phyloP scores from a whole-genome alignment of 1,140 invertebrate genomes.

The Zaprionus gabonicus region DNA sequence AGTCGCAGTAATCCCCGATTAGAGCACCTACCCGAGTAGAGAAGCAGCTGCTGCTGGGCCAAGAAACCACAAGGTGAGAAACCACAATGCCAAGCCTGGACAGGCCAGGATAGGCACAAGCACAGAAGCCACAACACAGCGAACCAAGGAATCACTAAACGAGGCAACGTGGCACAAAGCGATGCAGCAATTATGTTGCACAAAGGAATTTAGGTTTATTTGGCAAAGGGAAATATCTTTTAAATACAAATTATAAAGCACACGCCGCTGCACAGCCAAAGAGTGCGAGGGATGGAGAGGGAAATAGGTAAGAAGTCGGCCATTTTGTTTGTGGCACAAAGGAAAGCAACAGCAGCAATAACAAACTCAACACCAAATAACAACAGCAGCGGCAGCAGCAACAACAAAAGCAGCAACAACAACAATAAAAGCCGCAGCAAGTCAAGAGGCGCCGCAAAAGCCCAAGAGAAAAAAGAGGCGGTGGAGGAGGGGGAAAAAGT shows the following conservation, averaged over 20 bases:
- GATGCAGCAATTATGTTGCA: conserved; percentile 72
- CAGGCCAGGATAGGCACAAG: not conserved
- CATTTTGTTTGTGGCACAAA: conserved; percentile 80
- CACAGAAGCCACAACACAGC: not conserved
- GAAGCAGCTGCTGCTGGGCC: conserved; percentile 28
- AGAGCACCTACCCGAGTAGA: conserved; percentile 62
- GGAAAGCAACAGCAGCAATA: conserved; percentile 63
- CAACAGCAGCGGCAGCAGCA: conserved; percentile 30
- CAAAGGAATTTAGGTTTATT: conserved; percentile 67
- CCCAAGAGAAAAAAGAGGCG: conserved; percentile 28
- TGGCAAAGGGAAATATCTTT: conserved; percentile 60
- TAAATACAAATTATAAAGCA: conserved; percentile 82
- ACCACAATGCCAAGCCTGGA: conserved; percentile 6
- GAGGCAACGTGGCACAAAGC: conserved; percentile 49
- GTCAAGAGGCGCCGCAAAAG: conserved; percentile 70
- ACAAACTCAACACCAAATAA: conserved; percentile 38
- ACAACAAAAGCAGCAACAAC: conserved; percentile 39
- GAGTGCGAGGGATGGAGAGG: conserved; percentile 14
- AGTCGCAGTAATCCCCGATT: conserved; percentile 55
- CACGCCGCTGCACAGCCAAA: conserved; percentile 43
- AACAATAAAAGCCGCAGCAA: conserved; percentile 46
- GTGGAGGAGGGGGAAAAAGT: not conserved
- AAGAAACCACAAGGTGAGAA: conserved; percentile 3
- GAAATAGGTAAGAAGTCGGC: conserved; percentile 59
- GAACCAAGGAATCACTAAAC: not conserved